These are phyloP conservation scores for Drosophila ambigua DNA, from an alignment of 1,140 invertebrate species.

Conservation along the genomic window DNA sequence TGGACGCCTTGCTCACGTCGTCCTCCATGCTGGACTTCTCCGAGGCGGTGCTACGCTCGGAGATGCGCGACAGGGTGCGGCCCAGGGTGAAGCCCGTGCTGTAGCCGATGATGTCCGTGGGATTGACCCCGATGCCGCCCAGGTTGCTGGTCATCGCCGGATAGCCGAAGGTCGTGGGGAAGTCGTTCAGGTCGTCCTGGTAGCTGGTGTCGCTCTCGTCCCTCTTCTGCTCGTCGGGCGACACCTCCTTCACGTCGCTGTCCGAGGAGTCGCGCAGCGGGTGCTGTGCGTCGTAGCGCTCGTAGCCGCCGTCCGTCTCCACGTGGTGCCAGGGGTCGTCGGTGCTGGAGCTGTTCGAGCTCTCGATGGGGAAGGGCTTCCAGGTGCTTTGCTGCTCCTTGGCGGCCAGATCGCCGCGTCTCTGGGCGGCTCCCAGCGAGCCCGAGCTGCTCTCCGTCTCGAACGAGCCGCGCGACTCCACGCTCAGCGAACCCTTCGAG, in stretches of 20 bases:
- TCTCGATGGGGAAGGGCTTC: constrained; percentile 91
- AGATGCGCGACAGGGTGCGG: constrained; percentile 92
- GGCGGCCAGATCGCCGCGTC: constrained; percentile 85
- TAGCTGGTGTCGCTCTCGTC: constrained; percentile 86
- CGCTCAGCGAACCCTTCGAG: constrained; percentile 86
- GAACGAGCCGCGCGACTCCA: constrained; percentile 88
- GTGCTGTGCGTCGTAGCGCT: constrained; percentile 84
- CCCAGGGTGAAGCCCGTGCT: constrained; percentile 88
- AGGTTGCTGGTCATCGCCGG: constrained; percentile 85
- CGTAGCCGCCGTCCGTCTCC: constrained; percentile 88
- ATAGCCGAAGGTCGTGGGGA: constrained; percentile 89
- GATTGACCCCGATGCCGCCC: constrained; percentile 84
- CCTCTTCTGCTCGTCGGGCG: constrained; percentile 77
- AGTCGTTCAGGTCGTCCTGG: constrained; percentile 90
- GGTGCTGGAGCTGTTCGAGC: constrained; percentile 91
- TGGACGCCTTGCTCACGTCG: constrained; percentile 92
- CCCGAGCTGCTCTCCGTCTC: constrained; percentile 91
- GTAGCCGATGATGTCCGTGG: constrained; percentile 89
- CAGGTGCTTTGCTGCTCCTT: constrained; percentile 90
- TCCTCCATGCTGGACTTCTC: constrained; percentile 92
- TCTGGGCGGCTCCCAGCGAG: constrained; percentile 87
- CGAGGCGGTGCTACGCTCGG: constrained; percentile 93
- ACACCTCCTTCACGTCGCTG: constrained; percentile 77
- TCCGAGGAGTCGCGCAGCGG: constrained; percentile 84
- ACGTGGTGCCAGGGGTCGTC: constrained; percentile 92